Percentiles rank a stretch among this genome's conserved stretches.
These are phyloP conservation scores for Labeo catla DNA, from an alignment of 2,113 vertebrate species.

Conservation along the genomic window DNA sequence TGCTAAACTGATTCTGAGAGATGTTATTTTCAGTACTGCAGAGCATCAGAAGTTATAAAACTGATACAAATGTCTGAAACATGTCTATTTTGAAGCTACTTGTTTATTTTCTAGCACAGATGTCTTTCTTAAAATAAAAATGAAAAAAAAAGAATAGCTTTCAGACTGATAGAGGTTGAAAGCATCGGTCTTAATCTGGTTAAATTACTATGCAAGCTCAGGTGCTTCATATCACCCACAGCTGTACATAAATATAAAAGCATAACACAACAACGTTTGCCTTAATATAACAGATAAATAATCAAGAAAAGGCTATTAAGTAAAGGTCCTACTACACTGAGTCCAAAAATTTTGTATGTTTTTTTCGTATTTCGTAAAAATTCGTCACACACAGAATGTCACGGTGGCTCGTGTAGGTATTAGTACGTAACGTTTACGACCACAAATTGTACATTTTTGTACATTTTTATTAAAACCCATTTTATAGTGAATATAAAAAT, in stretches of 20 bases:
- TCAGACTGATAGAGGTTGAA: not conserved
- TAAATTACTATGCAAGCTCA: not conserved
- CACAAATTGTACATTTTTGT: too few relatives aligned
- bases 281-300: not conserved
- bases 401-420: too few relatives aligned
- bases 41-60: not conserved
- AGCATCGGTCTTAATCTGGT: not conserved
- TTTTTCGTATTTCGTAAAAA: too few relatives aligned
- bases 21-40: not conserved
- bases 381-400: too few relatives aligned
- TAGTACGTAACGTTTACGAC: too few relatives aligned
- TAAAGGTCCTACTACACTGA: too few relatives aligned
- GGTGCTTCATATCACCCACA: not conserved
- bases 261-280: not conserved
- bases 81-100: too few relatives aligned
- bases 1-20: slow-evolving; percentile 17
- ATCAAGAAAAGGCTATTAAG: not conserved
- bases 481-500: too few relatives aligned
- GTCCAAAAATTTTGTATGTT: too few relatives aligned
- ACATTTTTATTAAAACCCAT: too few relatives aligned
- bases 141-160: not conserved
- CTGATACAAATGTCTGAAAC: not conserved
- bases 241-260: not conserved
- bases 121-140: not conserved
- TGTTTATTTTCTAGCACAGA: not conserved